Conservation (phyloP, 2,888 invertebrate genomes). For the Mythimna loreyi region DNA sequence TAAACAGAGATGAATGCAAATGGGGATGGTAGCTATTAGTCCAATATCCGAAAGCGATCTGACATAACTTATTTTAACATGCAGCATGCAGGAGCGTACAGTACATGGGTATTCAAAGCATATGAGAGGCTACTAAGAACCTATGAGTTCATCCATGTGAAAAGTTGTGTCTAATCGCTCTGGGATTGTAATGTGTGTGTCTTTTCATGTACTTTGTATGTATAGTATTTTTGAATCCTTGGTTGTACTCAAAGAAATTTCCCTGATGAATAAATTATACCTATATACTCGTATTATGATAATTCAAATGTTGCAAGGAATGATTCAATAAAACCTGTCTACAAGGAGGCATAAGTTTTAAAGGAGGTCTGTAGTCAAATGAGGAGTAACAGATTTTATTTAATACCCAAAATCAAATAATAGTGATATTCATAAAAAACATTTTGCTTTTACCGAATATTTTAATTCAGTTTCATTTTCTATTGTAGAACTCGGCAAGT, state of each 20-base stretch:
- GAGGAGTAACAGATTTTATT: constrained; percentile 14
- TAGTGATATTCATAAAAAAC: constrained; percentile 19
- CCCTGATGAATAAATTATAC: constrained; percentile 1
- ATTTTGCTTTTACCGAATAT: not conserved
- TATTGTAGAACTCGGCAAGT: too few relatives aligned
- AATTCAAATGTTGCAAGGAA: not conserved
- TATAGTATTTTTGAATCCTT: not conserved
- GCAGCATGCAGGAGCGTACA: too few relatives aligned
- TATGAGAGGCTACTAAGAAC: too few relatives aligned
- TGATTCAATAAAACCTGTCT: constrained; percentile 18
- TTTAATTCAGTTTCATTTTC: constrained; percentile 8
- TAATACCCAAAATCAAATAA: constrained; percentile 33
- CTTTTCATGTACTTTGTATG: too few relatives aligned
- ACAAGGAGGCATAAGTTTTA: not conserved
- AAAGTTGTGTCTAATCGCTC: too few relatives aligned
- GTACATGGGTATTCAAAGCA: too few relatives aligned
- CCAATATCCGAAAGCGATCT: too few relatives aligned
- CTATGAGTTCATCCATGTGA: too few relatives aligned
- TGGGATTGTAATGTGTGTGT: too few relatives aligned
- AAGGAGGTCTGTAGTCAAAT: constrained; percentile 10
- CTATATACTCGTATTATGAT: not conserved
- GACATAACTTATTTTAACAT: too few relatives aligned
- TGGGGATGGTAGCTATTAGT: too few relatives aligned
- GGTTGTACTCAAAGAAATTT: not conserved
- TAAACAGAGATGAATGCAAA: too few relatives aligned